Percentiles rank a stretch among this genome's conserved stretches.
Conservation (phyloP, 2,113 vertebrate species). For the Sciurus niger region DNA sequence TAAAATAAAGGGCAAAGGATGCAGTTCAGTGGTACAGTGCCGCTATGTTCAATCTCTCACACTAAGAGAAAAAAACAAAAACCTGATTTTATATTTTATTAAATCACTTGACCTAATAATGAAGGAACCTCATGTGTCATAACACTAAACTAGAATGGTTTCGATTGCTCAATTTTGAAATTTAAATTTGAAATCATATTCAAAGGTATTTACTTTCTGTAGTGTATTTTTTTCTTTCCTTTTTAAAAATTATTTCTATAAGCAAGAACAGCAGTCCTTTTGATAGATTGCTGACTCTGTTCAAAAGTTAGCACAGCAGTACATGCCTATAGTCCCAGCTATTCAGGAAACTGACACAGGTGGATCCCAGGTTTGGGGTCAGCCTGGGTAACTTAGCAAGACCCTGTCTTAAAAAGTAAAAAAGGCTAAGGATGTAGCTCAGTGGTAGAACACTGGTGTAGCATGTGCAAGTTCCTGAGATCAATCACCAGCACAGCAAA, state of each 20-base stretch:
- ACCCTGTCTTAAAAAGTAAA: background rate
- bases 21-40: too few species aligned
- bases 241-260: background rate
- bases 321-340: background rate
- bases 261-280: background rate
- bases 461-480: background rate
- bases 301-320: background rate
- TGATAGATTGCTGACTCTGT: background rate
- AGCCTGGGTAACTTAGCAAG: background rate
- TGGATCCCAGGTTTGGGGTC: background rate
- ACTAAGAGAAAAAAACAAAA: too few species aligned
- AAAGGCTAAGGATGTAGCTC: background rate
- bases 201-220: background rate
- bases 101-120: constrained; percentile 37
- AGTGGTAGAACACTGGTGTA: background rate
- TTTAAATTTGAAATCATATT: background rate
- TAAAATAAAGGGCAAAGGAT: too few species aligned
- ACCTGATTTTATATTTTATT: background rate
- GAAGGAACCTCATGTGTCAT: background rate
- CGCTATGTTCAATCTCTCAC: too few species aligned
- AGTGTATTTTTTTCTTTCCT: background rate
- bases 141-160: constrained; percentile 4
- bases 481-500: background rate
- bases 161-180: constrained; percentile 52
- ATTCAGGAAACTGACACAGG: background rate